Conservation (phyloP, 2,797 vertebrate genomes). For the Lepilemur septentrionalis region DNA sequence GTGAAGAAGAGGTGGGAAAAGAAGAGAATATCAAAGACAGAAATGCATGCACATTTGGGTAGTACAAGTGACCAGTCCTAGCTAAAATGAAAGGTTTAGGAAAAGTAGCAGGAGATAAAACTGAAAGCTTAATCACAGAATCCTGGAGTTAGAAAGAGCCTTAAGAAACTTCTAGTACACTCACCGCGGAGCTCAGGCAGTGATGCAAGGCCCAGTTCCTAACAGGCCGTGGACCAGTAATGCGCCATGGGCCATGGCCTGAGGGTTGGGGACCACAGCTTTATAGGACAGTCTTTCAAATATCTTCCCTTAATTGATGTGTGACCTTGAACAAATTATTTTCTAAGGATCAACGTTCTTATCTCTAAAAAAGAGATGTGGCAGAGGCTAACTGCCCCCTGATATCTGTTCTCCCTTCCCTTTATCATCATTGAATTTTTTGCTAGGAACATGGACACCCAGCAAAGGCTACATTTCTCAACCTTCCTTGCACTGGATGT, state of each 20-base stretch:
- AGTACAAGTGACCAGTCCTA: neutral
- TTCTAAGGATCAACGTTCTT: neutral
- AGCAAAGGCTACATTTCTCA: neutral
- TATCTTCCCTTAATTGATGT: neutral
- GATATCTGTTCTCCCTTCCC: neutral
- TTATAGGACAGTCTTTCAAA: neutral
- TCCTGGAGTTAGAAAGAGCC: neutral
- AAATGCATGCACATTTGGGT: neutral
- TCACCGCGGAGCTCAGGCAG: too few relatives aligned
- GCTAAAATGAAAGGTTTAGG: neutral
- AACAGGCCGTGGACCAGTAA: too few relatives aligned
- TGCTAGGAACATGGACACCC: neutral
- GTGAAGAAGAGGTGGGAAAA: neutral
- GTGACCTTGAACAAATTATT: conserved; percentile 17
- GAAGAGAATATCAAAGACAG: neutral
- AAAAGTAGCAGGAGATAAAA: neutral
- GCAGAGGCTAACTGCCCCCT: neutral
- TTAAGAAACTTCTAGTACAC: neutral
- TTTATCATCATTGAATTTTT: neutral
- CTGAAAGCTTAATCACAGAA: neutral
- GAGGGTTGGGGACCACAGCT: too few relatives aligned
- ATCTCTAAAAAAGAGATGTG: neutral
- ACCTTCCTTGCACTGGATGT: neutral
- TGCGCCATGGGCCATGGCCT: too few relatives aligned
- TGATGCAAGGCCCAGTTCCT: too few relatives aligned